Evolutionary conservation across 2,888 invertebrate genomes (phyloP).

Genomic region (Scrobipalpa costella): DNA sequence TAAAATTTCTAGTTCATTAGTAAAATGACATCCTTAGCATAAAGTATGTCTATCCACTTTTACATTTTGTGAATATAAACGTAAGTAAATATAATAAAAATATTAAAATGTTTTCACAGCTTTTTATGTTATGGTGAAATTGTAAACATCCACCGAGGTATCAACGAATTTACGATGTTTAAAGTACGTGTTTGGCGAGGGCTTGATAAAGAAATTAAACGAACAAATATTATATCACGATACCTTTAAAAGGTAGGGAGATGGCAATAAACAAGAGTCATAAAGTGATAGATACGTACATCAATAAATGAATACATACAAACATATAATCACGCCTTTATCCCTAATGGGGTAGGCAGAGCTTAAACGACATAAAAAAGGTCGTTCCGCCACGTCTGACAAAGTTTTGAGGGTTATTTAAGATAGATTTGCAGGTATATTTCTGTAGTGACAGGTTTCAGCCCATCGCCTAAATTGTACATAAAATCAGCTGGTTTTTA

Average conservation of each 20-base stretch:
- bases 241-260: constrained; percentile 11
- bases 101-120: not conserved
- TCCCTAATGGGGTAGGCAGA: no score
- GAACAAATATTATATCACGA: constrained; percentile 9
- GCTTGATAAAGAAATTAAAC: constrained; percentile 20
- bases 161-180: constrained; percentile 31
- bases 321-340: no score
- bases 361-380: no score
- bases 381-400: no score
- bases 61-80: not conserved
- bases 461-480: no score
- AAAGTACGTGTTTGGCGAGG: constrained; percentile 24
- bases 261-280: not conserved
- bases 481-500: no score
- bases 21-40: no score
- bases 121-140: not conserved
- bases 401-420: no score
- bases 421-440: no score
- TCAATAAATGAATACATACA: no score
- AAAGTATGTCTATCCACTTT: not conserved
- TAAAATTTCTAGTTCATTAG: no score
- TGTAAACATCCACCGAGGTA: not conserved
- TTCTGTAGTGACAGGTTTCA: no score
- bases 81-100: not conserved
- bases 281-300: not conserved